A percentile compares a stretch with the other conserved stretches of the same genome.
Conservation (phyloP, 1,140 invertebrate species). For the Zaprionus ornatus region DNA sequence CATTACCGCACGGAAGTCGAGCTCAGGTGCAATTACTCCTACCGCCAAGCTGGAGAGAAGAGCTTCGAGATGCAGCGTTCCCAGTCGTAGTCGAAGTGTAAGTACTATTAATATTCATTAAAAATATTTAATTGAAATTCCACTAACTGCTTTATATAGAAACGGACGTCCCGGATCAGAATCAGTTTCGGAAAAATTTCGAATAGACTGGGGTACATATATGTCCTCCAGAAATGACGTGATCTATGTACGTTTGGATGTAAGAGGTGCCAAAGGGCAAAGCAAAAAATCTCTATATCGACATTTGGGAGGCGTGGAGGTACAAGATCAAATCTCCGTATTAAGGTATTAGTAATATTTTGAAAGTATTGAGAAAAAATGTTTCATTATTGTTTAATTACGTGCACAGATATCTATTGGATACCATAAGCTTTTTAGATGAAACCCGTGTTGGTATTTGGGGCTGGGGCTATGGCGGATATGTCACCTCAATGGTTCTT, state of each 20-base stretch:
- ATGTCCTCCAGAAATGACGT: slow-evolving; percentile 96
- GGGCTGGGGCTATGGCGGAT: slow-evolving; percentile 99
- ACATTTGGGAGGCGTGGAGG: slow-evolving; percentile 92
- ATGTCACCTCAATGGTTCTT: slow-evolving; percentile 94
- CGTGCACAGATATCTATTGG: slow-evolving; percentile 89
- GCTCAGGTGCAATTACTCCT: slow-evolving; percentile 92
- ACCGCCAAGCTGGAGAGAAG: slow-evolving; percentile 92
- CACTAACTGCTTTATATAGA: slow-evolving; percentile 86
- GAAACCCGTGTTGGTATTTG: slow-evolving; percentile 94
- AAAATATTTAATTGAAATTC: slow-evolving; percentile 20
- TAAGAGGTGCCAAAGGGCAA: slow-evolving; percentile 92
- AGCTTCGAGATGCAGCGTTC: slow-evolving; percentile 92
- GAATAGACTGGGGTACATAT: slow-evolving; percentile 95
- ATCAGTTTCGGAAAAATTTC: slow-evolving; percentile 93
- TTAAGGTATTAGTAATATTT: slow-evolving; percentile 86
- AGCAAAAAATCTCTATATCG: slow-evolving; percentile 91
- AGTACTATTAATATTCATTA: slow-evolving; percentile 67
- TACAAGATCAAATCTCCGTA: slow-evolving; percentile 94
- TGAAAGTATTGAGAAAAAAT: not conserved
- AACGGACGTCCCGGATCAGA: slow-evolving; percentile 96
- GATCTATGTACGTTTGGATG: slow-evolving; percentile 94
- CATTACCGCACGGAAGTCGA: slow-evolving; percentile 90
- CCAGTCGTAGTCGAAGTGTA: slow-evolving; percentile 93
- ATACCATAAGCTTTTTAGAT: slow-evolving; percentile 93
- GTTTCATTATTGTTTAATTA: slow-evolving; percentile 19